These are phyloP conservation scores for Aphrophora alni DNA, from an alignment of 2,888 invertebrate species.

Conservation along the genomic window DNA sequence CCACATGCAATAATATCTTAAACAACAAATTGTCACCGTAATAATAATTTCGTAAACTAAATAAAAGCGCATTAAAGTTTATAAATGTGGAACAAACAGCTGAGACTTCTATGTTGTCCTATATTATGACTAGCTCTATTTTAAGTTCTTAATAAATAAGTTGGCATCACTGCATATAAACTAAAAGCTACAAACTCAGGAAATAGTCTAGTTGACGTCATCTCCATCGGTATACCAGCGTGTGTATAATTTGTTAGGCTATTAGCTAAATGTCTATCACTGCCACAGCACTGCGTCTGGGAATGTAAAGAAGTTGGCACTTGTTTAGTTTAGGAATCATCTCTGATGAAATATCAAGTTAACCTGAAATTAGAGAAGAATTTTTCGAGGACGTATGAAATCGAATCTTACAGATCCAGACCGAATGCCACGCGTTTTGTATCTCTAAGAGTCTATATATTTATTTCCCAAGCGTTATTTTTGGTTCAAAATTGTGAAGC, in stretches of 20 bases:
- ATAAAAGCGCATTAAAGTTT: no score
- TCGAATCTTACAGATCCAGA: no score
- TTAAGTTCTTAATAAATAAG: background rate
- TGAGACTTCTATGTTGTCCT: background rate
- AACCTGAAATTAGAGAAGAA: no score
- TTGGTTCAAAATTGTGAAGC: no score
- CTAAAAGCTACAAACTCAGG: background rate
- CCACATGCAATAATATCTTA: no score
- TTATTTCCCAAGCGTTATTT: no score
- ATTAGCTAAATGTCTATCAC: background rate
- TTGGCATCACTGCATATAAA: constrained; percentile 5
- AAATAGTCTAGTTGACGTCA: background rate
- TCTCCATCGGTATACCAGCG: background rate
- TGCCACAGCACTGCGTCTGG: background rate
- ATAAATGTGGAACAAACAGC: background rate
- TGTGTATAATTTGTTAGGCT: background rate
- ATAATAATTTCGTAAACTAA: no score
- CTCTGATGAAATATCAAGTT: no score
- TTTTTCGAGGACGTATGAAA: no score
- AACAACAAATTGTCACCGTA: no score
- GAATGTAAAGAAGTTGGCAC: background rate
- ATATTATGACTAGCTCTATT: background rate
- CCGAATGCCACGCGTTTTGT: no score
- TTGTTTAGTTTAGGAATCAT: background rate
- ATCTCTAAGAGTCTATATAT: no score